Percentiles rank a stretch among this genome's conserved stretches.
Evolutionary conservation across 2,797 vertebrate species (phyloP).

Genomic region (Phataginus tetradactyla): DNA sequence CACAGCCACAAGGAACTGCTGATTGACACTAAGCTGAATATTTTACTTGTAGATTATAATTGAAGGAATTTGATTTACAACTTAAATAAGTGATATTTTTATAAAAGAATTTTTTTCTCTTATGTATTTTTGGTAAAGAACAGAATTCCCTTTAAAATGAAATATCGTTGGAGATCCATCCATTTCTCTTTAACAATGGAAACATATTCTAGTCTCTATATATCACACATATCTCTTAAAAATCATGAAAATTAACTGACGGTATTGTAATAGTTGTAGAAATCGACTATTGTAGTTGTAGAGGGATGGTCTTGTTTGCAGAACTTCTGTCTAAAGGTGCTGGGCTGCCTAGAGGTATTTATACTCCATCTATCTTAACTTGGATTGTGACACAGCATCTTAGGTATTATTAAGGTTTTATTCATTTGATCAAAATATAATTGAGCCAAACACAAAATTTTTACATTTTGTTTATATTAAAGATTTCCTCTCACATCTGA

Average conservation of each 20-base stretch:
- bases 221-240: slow-evolving; percentile 10
- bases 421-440: slow-evolving; percentile 27
- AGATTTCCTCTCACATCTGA: neutral
- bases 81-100: neutral
- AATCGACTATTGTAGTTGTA: no score
- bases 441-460: neutral
- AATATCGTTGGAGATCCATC: neutral
- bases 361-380: slow-evolving; percentile 18
- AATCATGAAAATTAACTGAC: neutral
- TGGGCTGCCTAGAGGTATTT: neutral
- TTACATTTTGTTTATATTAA: neutral
- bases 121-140: slow-evolving; percentile 34
- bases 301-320: neutral
- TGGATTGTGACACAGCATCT: neutral
- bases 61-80: slow-evolving; percentile 1
- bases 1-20: neutral
- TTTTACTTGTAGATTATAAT: slow-evolving; percentile 41
- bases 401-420: slow-evolving; percentile 37
- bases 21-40: slow-evolving; percentile 1
- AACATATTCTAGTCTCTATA: neutral
- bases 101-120: slow-evolving; percentile 15
- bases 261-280: slow-evolving; percentile 12
- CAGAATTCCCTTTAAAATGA: slow-evolving; percentile 13
- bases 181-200: slow-evolving; percentile 27
- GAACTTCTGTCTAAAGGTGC: neutral